Base-by-base conservation (phyloP, 2,888 invertebrate genomes). In the Eudasyphora cyanicolor region DNA sequence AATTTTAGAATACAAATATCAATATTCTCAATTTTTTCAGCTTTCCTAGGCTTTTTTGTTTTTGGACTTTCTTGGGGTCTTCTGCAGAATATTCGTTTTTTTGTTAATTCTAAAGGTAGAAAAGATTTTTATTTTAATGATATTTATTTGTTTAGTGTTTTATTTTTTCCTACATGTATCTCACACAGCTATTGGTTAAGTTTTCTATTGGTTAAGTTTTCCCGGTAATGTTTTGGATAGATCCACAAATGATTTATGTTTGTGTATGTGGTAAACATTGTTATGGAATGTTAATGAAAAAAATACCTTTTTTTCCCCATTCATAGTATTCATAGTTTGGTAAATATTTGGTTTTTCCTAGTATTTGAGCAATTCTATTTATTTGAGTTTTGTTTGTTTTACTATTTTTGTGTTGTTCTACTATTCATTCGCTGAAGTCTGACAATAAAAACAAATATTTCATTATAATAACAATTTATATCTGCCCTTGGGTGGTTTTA, bases 401-500 rank as follows among this genome's bases (percentile, higher is more conserved):
- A 8, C 21, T 54, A 6, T 54, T 10, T 54, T 54, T 54, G 6
- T 54, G 21, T 24, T 24, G 54, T 24, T 54, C n/a, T n/a, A n/a
- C n/a, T n/a, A n/a, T n/a, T n/a, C n/a, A n/a, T n/a, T n/a, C n/a
- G n/a, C n/a, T 54, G 54, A 54, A 24, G 54, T 54, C 54, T 54
- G 54, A 24, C 12, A 24, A 54, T 54, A 54, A 54, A 54, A 54
- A 54, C 24, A 54, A 54, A 54, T 54, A 54, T 54, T 54, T 54
- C 24, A 12, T 7, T 54, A 24, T 54, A 21, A 54, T 24, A 54
- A 54, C 54, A 54, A 54, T 54, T 54, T 24, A 54, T 54, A 54
- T 54, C 54, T 54, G 24, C 54, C 17, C 10, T 24, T 24, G 24
- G 21, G 24, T 24, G 24, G 54, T 24, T 54, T 54, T 54, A 54